Base-by-base conservation (phyloP, 2,888 invertebrate species). In the Hydropsyche betteni region DNA sequence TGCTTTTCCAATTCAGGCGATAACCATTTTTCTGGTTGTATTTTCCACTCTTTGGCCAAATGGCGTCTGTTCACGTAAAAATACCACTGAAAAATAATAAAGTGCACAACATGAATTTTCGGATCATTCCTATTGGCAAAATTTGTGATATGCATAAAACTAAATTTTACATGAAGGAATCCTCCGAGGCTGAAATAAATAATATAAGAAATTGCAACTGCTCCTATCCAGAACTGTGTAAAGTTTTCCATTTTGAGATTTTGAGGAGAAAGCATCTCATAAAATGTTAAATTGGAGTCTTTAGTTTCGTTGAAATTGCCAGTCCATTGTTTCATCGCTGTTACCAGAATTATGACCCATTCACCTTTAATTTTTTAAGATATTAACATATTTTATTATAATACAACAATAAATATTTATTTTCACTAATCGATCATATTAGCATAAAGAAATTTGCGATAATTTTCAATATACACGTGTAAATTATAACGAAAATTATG, bases 11-110 rank as follows among this genome's bases (percentile, higher is more conserved):
- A 83, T 75, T 92, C 90, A 0, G 91, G 89, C 0, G 89, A 83
- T 10, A 93, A 81, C 89, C 91, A 93, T 79, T 91, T 91, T 58
- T 86, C 86, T 0, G 92, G 93, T 81, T 93, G 93, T 79, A 92
- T 90, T 84, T 93, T 93, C 93, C 93, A 93, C 80, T 91, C 90
- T 71, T 90, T 85, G 0, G 92, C 86, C 6, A 84, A 81, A 80
- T 91, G 89, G 0, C 90, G 84, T 81, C 89, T 88, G 1, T 87
- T 86, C 24, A 92, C 86, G 83, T 92, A 93, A 84, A 90, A 93
- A 82, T 91, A 91, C 91, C 91, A 92, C 91, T 93, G 86, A 33
- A 81, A 80, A 81, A 80, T 68, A 76, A 69, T 2, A 24, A 24
- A 24, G 24, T 74, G 61, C 52, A 52, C 6, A 76, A 44, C 44